Base-by-base conservation (phyloP, 1,140 invertebrate species). In the Muscidifurax raptorellus region DNA sequence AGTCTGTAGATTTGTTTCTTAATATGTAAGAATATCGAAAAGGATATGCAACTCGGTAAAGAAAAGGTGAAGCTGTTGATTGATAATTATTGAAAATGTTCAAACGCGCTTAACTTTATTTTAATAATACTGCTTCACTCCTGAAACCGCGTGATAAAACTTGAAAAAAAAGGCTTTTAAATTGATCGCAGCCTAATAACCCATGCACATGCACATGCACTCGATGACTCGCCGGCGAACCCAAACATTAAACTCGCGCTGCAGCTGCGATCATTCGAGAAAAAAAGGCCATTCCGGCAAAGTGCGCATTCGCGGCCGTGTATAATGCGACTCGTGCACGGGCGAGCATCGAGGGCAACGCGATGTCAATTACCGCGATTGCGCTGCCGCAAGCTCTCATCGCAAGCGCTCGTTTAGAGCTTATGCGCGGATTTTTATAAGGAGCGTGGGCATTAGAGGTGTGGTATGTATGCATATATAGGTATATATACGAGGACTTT, bases 341-440 rank as follows among this genome's bases (percentile, higher is more conserved):
- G 10, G 27, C 72, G 77, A 3, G 13, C 44, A 79, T 79, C 76
- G 82, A 79, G 77, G 83, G 77, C 59, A 84, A 80, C 30, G 52
- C 4, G 47, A 75, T 40, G 77, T 59, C 77, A 75, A 84, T 84
- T 84, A 84, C 71, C 66, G 36, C 69, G 66, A 71, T 83, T 83
- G 18, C 22, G 22, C 7, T 22, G 13, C 12, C 22, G 52, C 52
- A n/a, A 52, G 47, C 13, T 52, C 12, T 2, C 5, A 52, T 15
- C 28, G 67, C 7, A 28, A 18, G 10, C 15, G 52, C 76, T 15
- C 76, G 28, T 27, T 18, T 59, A 0, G 47, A 52, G 15, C 5
- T 7, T 59, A n/a, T 59, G 18, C 1, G 15, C 47, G 36, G 3
- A 6, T 59, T 59, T 59, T 59, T 59, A 59, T 9, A 40, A 9